Percentiles rank a stretch among this genome's conserved stretches.
Evolutionary conservation across 2,113 vertebrate genomes (phyloP).

Genomic region (Chrysemys picta): DNA sequence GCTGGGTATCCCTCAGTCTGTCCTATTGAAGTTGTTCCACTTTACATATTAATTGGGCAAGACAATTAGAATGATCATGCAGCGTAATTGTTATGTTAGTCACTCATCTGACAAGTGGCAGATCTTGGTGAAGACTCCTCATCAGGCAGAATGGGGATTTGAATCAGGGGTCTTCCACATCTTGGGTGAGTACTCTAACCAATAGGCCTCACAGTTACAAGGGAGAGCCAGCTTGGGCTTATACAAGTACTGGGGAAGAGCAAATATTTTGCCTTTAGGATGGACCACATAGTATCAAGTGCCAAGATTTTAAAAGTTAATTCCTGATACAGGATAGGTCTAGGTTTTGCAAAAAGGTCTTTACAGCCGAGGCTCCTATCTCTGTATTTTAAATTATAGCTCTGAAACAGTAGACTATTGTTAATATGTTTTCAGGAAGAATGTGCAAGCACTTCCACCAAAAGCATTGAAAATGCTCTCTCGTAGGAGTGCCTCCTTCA

Average conservation of each 20-base stretch:
- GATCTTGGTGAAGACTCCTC: too few species aligned
- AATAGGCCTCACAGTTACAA: too few species aligned
- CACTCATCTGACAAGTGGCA: too few species aligned
- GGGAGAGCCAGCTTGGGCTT: not conserved
- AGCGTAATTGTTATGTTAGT: too few species aligned
- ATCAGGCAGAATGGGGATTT: too few species aligned
- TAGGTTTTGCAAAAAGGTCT: not conserved
- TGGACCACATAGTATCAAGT: not conserved
- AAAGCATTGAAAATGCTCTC: not conserved
- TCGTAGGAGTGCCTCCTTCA: not conserved
- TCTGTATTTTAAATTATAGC: not conserved
- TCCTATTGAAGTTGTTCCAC: too few species aligned
- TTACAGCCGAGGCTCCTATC: not conserved
- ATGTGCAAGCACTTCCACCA: not conserved
- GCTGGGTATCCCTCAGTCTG: too few species aligned
- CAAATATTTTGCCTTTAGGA: not conserved
- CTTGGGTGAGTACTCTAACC: too few species aligned
- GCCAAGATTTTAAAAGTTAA: constrained; percentile 1
- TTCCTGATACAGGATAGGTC: not conserved
- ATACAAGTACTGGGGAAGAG: not conserved
- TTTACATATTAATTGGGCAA: too few species aligned
- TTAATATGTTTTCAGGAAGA: not conserved
- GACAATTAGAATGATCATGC: too few species aligned
- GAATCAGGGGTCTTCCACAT: too few species aligned
- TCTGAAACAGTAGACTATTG: not conserved